Conservation (phyloP, 2,797 vertebrate genomes). For the Botia almorhae region DNA sequence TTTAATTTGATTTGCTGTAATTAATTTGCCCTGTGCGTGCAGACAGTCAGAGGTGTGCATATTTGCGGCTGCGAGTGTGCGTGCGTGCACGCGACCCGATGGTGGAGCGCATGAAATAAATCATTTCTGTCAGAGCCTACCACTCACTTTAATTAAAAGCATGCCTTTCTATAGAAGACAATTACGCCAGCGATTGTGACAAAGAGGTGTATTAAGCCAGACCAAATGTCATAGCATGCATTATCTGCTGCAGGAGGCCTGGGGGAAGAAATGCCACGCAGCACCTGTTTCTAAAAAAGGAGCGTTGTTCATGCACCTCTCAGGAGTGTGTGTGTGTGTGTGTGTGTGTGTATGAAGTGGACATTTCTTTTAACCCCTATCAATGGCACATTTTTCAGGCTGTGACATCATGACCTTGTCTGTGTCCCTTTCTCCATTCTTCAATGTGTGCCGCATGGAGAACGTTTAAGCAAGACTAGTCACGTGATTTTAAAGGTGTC, state of each 20-base stretch:
- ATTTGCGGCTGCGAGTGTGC: conserved; percentile 28
- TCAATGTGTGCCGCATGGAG: not conserved
- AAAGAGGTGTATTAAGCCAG: conserved; percentile 61
- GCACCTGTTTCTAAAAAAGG: conserved; percentile 51
- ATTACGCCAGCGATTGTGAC: conserved; percentile 61
- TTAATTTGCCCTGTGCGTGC: conserved; percentile 63
- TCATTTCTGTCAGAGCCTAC: conserved; percentile 64
- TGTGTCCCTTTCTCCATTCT: conserved; percentile 15
- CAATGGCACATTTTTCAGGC: conserved; percentile 42
- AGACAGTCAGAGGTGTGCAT: conserved; percentile 55
- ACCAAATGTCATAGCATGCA: conserved; percentile 59
- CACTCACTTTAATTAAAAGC: conserved; percentile 69
- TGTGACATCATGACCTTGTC: conserved; percentile 31
- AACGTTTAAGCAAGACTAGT: not conserved
- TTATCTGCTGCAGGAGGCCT: conserved; percentile 51
- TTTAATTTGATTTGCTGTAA: conserved; percentile 68
- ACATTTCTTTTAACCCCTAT: conserved; percentile 51
- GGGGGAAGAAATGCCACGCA: conserved; percentile 41
- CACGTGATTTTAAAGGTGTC: not conserved
- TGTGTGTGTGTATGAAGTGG: conserved; percentile 33
- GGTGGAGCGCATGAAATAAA: conserved; percentile 59
- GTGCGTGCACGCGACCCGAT: conserved; percentile 49
- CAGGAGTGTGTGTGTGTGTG: conserved; percentile 1
- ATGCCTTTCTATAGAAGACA: conserved; percentile 60
- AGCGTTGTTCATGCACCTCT: conserved; percentile 5